Base-by-base conservation (phyloP, 1,140 invertebrate genomes). In the Saccostrea cuccullata region DNA sequence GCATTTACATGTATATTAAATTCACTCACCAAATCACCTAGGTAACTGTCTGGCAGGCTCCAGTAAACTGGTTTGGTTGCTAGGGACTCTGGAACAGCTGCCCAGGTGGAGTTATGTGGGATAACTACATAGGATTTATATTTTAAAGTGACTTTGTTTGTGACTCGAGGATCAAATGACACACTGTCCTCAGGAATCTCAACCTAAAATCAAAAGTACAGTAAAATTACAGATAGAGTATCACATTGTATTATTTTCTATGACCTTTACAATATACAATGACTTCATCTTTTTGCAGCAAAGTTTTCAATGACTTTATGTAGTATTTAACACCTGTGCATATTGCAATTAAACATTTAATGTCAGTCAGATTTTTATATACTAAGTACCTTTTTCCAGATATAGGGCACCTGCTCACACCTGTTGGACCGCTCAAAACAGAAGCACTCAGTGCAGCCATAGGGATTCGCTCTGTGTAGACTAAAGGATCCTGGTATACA, bases 381-480 rank as follows among this genome's bases (percentile, higher is more conserved):
- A 84, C 23, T 40, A 87, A 90, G 88, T 89, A 95, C 94, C 89
- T 89, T 89, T 15, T 70, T 91, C 92, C 92, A 94, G 2, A 95
- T 96, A 86, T 96, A 96, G 86, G 96, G 96, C 9, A 96, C 95
- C 60, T 97, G 98, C n/a, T 95, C 94, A 94, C 98, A 99, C 20
- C 97, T 95, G 1, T 97, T 97, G 0, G 98, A 98, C 93, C 98
- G 98, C 1, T 98, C 98, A 95, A 99, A 99, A 94, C 99, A 99
- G 96, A 98, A 99, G 94, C 99, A 99, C 91, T 98, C 97, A 1
- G 98, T 99, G 93, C 99, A 99, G 1, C 99, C 99, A 20, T 97
- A 96, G 1, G 97, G 96, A 94, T 99, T 99, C 55, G 93, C 95
- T 56, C 96, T 95, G 94, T 98, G 97, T 20, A 99, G 95, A 95